A percentile compares a stretch with the other conserved stretches of the same genome.
Evolutionary conservation across 2,888 invertebrate genomes (phyloP).

Genomic region (Brachyptera risi): DNA sequence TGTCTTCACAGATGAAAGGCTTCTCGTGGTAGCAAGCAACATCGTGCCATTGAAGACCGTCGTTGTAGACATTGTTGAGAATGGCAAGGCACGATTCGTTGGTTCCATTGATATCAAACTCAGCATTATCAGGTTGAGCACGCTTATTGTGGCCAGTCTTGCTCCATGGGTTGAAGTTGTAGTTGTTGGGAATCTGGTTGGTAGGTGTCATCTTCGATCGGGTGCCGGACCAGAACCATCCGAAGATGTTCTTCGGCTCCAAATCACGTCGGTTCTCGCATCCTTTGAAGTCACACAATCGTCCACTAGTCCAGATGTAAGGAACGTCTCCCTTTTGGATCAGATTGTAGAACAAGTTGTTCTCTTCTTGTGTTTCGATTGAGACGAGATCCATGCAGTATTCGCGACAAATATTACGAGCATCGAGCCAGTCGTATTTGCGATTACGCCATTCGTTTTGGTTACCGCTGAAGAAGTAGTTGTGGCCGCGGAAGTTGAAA

Average conservation of each 20-base stretch:
- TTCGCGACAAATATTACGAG: slow-evolving; percentile 84
- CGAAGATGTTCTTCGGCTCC: slow-evolving; percentile 78
- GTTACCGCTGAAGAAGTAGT: slow-evolving; percentile 84
- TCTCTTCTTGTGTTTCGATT: slow-evolving; percentile 85
- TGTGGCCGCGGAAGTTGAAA: slow-evolving; percentile 80
- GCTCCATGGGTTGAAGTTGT: slow-evolving; percentile 86
- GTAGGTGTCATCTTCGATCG: slow-evolving; percentile 82
- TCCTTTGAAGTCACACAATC: slow-evolving; percentile 89
- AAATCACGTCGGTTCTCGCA: slow-evolving; percentile 82
- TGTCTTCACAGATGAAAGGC: slow-evolving; percentile 87
- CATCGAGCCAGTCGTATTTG: slow-evolving; percentile 87
- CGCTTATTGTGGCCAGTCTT: slow-evolving; percentile 86
- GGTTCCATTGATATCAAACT: slow-evolving; percentile 84
- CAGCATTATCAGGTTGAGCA: slow-evolving; percentile 86
- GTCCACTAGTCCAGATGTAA: slow-evolving; percentile 91
- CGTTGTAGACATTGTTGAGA: slow-evolving; percentile 89
- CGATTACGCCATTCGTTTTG: slow-evolving; percentile 71
- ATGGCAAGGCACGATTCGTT: slow-evolving; percentile 83
- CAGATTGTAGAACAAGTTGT: slow-evolving; percentile 82
- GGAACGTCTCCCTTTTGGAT: slow-evolving; percentile 88
- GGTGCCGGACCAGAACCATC: slow-evolving; percentile 93
- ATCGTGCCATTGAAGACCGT: slow-evolving; percentile 92
- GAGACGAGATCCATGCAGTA: slow-evolving; percentile 93
- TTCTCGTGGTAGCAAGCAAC: slow-evolving; percentile 92
- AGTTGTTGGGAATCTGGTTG: slow-evolving; percentile 64